A percentile compares a stretch with the other conserved stretches of the same genome.
Conservation (phyloP, 2,113 vertebrate genomes). For the Paramisgurnus dabryanus region DNA sequence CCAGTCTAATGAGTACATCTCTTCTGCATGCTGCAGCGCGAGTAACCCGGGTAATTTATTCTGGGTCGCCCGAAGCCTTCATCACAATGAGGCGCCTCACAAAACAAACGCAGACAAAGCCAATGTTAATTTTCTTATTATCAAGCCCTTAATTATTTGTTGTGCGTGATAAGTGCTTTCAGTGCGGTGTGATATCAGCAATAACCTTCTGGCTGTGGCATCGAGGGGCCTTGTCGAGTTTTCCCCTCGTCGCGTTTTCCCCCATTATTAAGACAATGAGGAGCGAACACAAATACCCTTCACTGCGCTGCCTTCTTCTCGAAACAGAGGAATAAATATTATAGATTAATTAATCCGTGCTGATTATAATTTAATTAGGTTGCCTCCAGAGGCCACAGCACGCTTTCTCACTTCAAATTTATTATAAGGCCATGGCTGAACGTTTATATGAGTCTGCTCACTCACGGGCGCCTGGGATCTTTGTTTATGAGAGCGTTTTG, state of each 20-base stretch:
- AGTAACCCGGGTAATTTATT: conserved; percentile 72
- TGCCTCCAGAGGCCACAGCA: conserved; percentile 82
- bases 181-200: conserved; percentile 94
- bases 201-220: conserved; percentile 98
- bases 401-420: conserved; percentile 61
- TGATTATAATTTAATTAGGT: conserved; percentile 99
- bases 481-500: conserved; percentile 42
- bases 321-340: conserved; percentile 96
- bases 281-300: conserved; percentile 92
- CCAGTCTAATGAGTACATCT: conserved; percentile 63
- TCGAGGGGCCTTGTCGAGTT: conserved; percentile 93
- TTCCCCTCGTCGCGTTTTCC: conserved; percentile 78
- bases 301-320: conserved; percentile 87
- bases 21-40: conserved; percentile 48
- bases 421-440: conserved; percentile 30
- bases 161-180: conserved; percentile 97
- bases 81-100: conserved; percentile 75
- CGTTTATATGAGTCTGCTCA: conserved; percentile 23
- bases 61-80: conserved; percentile 76
- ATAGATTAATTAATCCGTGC: conserved; percentile 98
- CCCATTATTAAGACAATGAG: conserved; percentile 91
- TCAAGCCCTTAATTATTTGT: conserved; percentile 97
- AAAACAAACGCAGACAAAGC: conserved; percentile 82
- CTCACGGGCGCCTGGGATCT: conserved; percentile 24
- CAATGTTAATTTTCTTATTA: conserved; percentile 99